Evolutionary conservation across 2,113 vertebrate genomes (phyloP), one percentile per base, ranked within the genome.

Genomic region (Mystacornis crossleyi): DNA sequence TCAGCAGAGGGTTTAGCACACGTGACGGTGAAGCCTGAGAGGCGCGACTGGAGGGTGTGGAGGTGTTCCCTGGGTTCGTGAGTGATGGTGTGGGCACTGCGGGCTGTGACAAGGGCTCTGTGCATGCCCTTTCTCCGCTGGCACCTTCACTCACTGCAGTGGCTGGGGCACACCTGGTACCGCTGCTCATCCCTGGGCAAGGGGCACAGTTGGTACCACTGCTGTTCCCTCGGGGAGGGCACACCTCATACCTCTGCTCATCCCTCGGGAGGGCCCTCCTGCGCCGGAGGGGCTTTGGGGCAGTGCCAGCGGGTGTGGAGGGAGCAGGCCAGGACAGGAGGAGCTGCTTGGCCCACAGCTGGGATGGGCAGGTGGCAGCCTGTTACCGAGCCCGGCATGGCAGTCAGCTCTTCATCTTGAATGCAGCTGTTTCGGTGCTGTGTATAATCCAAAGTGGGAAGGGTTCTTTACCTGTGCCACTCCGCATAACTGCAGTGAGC

Each of bases 311-410:
- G 86, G 75, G 74, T 23, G 74, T 47, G 67, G 94, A 50, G 45
- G 42, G 71, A 79, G 67, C 85, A 89, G 51, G 93, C 62, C 21
- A 14, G 79, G 79, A 48, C 47, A 36, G 62, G 66, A 70, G 34
- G 26, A 40, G 9, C 67, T 86, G 72, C 64, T 45, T 86, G 84
- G 73, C 73, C 47, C 1, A 19, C 23, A 53, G 54, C 54, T 86
- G 47, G n/a, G 28, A 13, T 29, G 48, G 95, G 93, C 96, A 89
- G 95, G 96, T 95, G 93, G 79, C 82, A 93, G 88, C 95, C 75
- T 96, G 95, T 90, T 92, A 21, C 34, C 50, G 71, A 78, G 70
- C 85, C 81, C 85, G 54, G 71, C 8, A 0, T 19, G 66, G 79
- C 23, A 65, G 50, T 55, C 38, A 12, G 23, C 51, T 82, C 62